Evolutionary conservation across 1,140 invertebrate species (phyloP).

Genomic region (Psix sp.): DNA sequence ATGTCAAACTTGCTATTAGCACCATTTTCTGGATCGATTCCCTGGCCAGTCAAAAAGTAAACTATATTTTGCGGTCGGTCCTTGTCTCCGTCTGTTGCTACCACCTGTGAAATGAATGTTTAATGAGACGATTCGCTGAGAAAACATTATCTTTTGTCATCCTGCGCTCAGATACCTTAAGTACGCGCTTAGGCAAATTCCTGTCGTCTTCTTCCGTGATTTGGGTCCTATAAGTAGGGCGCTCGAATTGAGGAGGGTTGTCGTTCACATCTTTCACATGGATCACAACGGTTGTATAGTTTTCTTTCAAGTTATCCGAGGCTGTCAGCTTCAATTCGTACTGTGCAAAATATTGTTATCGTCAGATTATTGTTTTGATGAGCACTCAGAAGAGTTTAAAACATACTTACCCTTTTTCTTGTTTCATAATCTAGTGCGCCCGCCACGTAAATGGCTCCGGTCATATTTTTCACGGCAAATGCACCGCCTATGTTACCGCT

Average conservation of each 20-base stretch:
- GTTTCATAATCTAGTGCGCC: slow-evolving; percentile 95
- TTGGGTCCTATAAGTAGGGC: slow-evolving; percentile 94
- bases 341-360: slow-evolving; percentile 75
- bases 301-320: slow-evolving; percentile 96
- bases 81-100: slow-evolving; percentile 95
- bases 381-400: slow-evolving; percentile 2
- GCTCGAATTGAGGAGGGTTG: slow-evolving; percentile 91
- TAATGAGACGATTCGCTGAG: too few species aligned
- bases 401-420: slow-evolving; percentile 87
- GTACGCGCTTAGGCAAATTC: slow-evolving; percentile 93
- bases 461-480: slow-evolving; percentile 98
- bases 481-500: slow-evolving; percentile 98
- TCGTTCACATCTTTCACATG: slow-evolving; percentile 97
- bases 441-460: slow-evolving; percentile 97
- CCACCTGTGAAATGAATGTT: slow-evolving; percentile 82
- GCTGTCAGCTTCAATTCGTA: slow-evolving; percentile 95
- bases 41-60: slow-evolving; percentile 97
- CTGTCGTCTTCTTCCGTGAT: slow-evolving; percentile 97
- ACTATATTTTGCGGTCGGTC: slow-evolving; percentile 96
- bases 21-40: slow-evolving; percentile 95
- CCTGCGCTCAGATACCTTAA: slow-evolving; percentile 89
- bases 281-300: slow-evolving; percentile 96
- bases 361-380: not conserved
- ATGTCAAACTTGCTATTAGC: slow-evolving; percentile 98
- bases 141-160: not conserved